Evolutionary conservation across 2,113 vertebrate species (phyloP).

Genomic region (Callochromis pleurospilus): DNA sequence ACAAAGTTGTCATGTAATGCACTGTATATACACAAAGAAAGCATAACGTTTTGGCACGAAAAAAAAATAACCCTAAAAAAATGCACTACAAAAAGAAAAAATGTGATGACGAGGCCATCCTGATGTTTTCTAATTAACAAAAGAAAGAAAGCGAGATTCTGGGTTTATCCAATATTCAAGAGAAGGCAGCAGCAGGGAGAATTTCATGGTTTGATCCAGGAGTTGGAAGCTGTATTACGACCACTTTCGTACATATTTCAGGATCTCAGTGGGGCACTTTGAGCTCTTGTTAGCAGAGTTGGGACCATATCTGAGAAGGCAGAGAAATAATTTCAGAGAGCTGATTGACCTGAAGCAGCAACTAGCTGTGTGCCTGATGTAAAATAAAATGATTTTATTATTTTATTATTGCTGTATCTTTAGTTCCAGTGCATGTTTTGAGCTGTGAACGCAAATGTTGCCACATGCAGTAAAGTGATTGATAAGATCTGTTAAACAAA

Average conservation of each 20-base stretch:
- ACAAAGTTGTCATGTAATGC: neutral
- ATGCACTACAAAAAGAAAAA: neutral
- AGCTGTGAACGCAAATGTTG: neutral
- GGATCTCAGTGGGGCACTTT: neutral
- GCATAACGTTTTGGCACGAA: rapidly evolving
- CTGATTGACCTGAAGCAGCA: neutral
- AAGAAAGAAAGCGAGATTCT: neutral
- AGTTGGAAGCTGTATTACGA: neutral
- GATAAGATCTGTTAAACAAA: neutral
- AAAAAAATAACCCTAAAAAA: neutral
- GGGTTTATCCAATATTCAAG: neutral
- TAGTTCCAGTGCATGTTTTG: neutral
- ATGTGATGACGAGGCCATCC: neutral
- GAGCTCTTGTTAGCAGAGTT: neutral
- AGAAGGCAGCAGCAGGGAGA: neutral
- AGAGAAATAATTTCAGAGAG: neutral
- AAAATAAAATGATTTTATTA: neutral
- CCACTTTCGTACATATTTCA: neutral
- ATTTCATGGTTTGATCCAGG: neutral
- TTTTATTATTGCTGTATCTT: neutral
- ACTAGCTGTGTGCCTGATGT: neutral
- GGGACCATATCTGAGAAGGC: neutral
- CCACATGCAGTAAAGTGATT: neutral
- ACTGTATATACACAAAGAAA: neutral
- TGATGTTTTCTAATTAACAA: neutral